phyloP scores from a whole-genome alignment of 2,888 invertebrate species.

The Polymixis flavicincta region DNA sequence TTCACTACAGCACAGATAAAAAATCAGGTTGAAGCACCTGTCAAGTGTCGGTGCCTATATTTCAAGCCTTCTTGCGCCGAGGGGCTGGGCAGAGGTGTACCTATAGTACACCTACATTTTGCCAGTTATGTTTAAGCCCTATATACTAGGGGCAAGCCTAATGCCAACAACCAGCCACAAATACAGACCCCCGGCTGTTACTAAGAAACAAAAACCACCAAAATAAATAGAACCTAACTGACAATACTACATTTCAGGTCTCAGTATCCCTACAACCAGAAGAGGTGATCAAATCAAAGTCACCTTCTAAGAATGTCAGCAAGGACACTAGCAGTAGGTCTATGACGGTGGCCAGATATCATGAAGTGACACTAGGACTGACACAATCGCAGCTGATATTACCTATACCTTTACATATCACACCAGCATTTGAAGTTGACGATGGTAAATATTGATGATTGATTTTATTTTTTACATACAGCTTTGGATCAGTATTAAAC shows the following conservation, averaged over 20 bases:
- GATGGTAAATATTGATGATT: conserved; percentile 89
- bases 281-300: conserved; percentile 91
- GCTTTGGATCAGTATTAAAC: not conserved
- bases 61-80: no score
- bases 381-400: conserved; percentile 97
- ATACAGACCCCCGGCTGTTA: no score
- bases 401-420: conserved; percentile 98
- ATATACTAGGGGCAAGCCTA: no score
- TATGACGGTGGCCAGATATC: conserved; percentile 96
- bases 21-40: no score
- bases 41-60: no score
- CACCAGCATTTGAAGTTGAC: conserved; percentile 98
- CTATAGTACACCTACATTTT: no score
- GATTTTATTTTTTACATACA: not conserved
- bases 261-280: conserved; percentile 99
- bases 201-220: no score
- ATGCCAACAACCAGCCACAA: no score
- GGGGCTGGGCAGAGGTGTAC: no score
- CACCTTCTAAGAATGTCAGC: conserved; percentile 81
- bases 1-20: no score
- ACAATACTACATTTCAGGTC: conserved; percentile 73
- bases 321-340: conserved; percentile 90
- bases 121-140: no score
- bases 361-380: conserved; percentile 97
- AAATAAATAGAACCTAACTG: not conserved